Conservation (phyloP, 2,113 vertebrate species). For the Halcyon senegalensis region DNA sequence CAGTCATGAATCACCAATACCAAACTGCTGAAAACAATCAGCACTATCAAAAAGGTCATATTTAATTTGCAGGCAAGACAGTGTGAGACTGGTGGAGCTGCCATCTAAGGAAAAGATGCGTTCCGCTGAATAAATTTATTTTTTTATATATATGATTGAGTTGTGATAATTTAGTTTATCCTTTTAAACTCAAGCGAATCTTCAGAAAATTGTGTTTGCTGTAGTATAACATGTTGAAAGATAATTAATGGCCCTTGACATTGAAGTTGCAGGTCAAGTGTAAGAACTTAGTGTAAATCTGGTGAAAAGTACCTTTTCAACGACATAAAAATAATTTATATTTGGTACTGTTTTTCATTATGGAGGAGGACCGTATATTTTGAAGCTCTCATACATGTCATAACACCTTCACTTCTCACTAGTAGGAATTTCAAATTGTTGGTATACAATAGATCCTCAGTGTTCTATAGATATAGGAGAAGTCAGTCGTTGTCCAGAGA, state of each 20-base stretch:
- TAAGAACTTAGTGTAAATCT: neutral
- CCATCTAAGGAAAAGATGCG: neutral
- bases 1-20: neutral
- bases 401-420: neutral
- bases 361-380: neutral
- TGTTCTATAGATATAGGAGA: neutral
- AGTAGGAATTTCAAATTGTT: neutral
- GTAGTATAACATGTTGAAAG: neutral
- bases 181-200: neutral
- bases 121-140: neutral
- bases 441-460: neutral
- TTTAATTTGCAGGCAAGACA: neutral
- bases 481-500: neutral
- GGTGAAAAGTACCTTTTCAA: neutral
- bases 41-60: neutral
- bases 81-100: neutral
- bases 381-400: neutral
- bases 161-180: constrained; percentile 2
- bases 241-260: constrained; percentile 21
- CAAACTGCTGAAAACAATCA: neutral
- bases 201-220: constrained; percentile 28
- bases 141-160: neutral
- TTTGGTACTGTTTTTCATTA: neutral
- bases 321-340: neutral
- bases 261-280: constrained; percentile 17